Evolutionary conservation across 2,888 invertebrate genomes (phyloP), one percentile per base, ranked within the genome.

Genomic region (Dyspetes luteomarginatus): DNA sequence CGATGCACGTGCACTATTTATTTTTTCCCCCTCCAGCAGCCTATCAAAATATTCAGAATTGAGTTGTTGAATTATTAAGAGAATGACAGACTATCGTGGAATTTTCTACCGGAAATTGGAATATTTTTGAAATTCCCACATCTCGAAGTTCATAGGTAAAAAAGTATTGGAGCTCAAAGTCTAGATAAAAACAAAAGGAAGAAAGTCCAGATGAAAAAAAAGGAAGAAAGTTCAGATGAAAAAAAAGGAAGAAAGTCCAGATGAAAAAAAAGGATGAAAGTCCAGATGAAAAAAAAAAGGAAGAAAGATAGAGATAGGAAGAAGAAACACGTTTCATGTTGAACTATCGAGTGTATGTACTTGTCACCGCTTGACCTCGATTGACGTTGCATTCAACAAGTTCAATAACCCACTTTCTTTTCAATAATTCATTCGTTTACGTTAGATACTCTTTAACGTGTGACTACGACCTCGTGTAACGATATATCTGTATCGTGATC

Each of bases 321-420:
- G 17, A 48, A 22, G 30, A 48, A 22, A 26, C 26, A 24, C 55
- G 55, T 68, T 43, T 68, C 41, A n/a, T 26, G 15, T 41, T 48
- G 36, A 64, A 55, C 22, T 62, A 9, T 41, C 43, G 24, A 50
- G n/a, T 24, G 50, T 26, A 62, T 30, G 41, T 67, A 5, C 22
- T 19, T 52, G 60, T 60, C 48, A 55, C 43, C 45, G 55, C 24
- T 41, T 85, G 87, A 86, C 87, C 86, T 85, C 86, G 69, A 85
- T 86, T 69, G 82, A 82, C 68, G 62, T 67, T 72, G 62, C 62
- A 30, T 69, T 50, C 56, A 28, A 48, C 19, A 72, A 81, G 84
- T 85, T 85, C 85, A 85, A 86, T 86, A 84, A 85, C 85, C 83
- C 67, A 81, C 81, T 78, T 60, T 77, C 74, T 68, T 68, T 68